A percentile compares a stretch with the other conserved stretches of the same genome.
Conservation (phyloP, 2,888 invertebrate species). For the Nomada fabriciana region DNA sequence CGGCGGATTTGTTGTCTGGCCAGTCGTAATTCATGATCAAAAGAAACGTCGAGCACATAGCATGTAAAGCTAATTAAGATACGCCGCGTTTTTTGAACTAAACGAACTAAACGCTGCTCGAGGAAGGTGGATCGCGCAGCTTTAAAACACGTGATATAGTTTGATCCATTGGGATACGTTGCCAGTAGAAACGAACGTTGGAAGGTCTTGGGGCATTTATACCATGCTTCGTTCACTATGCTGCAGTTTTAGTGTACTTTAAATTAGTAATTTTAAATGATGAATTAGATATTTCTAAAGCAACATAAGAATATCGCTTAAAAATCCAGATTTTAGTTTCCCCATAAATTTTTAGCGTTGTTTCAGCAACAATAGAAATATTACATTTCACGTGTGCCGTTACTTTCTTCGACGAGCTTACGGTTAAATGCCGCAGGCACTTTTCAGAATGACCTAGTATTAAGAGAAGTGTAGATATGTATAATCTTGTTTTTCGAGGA, state of each 20-base stretch:
- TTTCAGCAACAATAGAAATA: too few relatives aligned
- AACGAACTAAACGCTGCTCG: conserved; percentile 42
- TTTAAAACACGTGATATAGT: conserved; percentile 62
- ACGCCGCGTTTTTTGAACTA: conserved; percentile 21
- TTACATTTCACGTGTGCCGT: too few relatives aligned
- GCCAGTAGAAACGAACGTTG: conserved; percentile 65
- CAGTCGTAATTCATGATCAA: conserved; percentile 1
- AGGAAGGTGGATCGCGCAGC: conserved; percentile 42
- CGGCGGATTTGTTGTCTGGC: background rate
- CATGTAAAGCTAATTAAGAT: conserved; percentile 37
- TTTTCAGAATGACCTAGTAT: background rate
- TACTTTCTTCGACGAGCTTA: too few relatives aligned
- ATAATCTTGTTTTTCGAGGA: background rate
- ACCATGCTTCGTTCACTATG: background rate
- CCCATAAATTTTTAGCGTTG: too few relatives aligned
- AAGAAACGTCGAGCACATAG: background rate
- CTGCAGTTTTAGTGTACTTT: conserved; percentile 2
- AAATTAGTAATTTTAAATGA: background rate
- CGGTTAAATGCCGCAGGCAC: background rate
- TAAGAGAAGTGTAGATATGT: background rate
- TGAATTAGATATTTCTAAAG: too few relatives aligned
- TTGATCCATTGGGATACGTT: conserved; percentile 70
- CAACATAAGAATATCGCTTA: too few relatives aligned
- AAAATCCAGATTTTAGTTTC: too few relatives aligned
- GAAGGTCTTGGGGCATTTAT: conserved; percentile 16